Evolutionary conservation across 2,888 invertebrate genomes (phyloP).

Genomic region (Drosophila prostipennis): DNA sequence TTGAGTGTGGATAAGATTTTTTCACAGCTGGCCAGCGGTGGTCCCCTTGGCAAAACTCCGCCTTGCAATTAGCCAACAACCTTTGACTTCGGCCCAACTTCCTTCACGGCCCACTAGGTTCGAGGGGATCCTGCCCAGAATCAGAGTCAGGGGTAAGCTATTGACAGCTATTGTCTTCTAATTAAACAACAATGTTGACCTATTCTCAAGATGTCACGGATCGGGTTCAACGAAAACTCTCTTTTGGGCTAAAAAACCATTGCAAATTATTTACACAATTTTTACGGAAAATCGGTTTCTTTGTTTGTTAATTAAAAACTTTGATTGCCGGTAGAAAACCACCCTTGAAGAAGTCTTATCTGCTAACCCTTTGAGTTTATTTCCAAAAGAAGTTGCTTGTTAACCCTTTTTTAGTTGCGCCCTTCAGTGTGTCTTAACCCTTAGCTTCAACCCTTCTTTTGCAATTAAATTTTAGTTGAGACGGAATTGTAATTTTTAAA

Average conservation of each 20-base stretch:
- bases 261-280: slow-evolving; percentile 40
- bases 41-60: not conserved
- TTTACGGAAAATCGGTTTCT: slow-evolving; percentile 40
- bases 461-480: slow-evolving; percentile 3
- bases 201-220: slow-evolving; percentile 62
- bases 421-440: slow-evolving; percentile 15
- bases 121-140: not conserved
- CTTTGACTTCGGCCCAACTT: slow-evolving; percentile 52
- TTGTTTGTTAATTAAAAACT: slow-evolving; percentile 71
- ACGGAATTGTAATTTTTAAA: not conserved
- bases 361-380: slow-evolving; percentile 24
- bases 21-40: slow-evolving; percentile 62
- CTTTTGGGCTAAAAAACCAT: slow-evolving; percentile 41
- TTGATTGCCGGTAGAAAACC: slow-evolving; percentile 36
- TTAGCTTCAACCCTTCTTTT: slow-evolving; percentile 7
- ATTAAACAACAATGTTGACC: slow-evolving; percentile 79
- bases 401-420: slow-evolving; percentile 41
- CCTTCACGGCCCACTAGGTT: slow-evolving; percentile 11
- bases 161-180: slow-evolving; percentile 76
- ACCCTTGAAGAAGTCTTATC: slow-evolving; percentile 32
- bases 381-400: slow-evolving; percentile 2
- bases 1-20: slow-evolving; percentile 73
- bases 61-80: slow-evolving; percentile 52
- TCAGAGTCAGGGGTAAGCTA: slow-evolving; percentile 39
- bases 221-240: slow-evolving; percentile 58